Evolutionary conservation across 2,113 vertebrate species (phyloP).

Genomic region (Catharus minimus): DNA sequence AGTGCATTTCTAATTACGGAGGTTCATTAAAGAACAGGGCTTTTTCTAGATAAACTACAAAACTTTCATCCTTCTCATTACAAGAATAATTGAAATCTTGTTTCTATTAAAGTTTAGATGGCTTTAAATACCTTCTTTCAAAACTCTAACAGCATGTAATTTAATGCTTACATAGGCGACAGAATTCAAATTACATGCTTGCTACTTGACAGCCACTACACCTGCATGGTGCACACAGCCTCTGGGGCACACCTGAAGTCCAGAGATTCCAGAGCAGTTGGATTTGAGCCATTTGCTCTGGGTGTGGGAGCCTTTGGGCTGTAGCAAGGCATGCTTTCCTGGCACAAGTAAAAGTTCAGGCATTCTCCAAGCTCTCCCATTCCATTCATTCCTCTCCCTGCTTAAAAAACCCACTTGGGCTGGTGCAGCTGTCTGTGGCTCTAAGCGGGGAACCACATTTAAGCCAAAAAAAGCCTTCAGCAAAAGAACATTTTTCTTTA

Average conservation of each 20-base stretch:
- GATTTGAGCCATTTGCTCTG: background rate
- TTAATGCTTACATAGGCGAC: conserved; percentile 15
- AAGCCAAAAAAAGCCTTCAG: background rate
- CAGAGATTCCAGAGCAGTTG: background rate
- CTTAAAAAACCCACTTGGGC: background rate
- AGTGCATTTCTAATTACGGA: conserved; percentile 36
- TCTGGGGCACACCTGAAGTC: background rate
- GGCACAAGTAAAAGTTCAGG: background rate
- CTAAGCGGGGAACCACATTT: background rate
- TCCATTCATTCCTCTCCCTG: background rate
- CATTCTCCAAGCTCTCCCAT: background rate
- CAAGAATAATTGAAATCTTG: conserved; percentile 44
- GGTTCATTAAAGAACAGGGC: conserved; percentile 19
- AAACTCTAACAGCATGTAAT: conserved; percentile 33
- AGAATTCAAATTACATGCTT: conserved; percentile 41
- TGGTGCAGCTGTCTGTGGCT: background rate
- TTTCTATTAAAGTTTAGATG: conserved; percentile 52
- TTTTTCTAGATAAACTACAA: conserved; percentile 46
- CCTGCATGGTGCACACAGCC: background rate
- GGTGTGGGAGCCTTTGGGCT: background rate
- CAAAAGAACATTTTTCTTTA: background rate
- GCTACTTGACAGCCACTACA: background rate
- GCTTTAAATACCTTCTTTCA: conserved; percentile 44
- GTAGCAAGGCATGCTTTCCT: background rate
- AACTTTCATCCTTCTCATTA: conserved; percentile 51